phyloP scores from a whole-genome alignment of 2,888 invertebrate genomes.

The Apamea sordens region DNA sequence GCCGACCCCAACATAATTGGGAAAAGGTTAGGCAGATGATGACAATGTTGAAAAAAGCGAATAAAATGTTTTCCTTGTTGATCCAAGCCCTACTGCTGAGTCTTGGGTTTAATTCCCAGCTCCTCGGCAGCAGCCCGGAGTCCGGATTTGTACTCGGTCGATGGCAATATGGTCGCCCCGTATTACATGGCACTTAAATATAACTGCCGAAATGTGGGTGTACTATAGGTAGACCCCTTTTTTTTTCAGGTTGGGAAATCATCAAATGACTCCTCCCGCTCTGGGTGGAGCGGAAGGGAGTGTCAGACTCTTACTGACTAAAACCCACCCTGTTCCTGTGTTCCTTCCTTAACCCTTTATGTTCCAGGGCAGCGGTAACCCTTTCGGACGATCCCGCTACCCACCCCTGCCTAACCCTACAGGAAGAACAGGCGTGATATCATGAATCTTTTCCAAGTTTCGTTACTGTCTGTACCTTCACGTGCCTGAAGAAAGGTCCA shows the following conservation, averaged over 20 bases:
- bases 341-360: no score
- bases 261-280: no score
- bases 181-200: not conserved
- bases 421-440: no score
- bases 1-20: no score
- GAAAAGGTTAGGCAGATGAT: no score
- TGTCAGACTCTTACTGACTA: no score
- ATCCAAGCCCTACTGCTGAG: not conserved
- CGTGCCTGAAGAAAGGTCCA: constrained; percentile 1
- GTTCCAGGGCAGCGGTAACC: no score
- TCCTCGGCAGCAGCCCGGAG: not conserved
- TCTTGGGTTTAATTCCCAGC: not conserved
- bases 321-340: no score
- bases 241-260: no score
- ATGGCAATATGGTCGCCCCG: not conserved
- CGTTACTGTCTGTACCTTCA: not conserved
- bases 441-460: not conserved
- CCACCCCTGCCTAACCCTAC: no score
- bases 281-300: no score
- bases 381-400: no score
- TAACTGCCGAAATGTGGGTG: not conserved
- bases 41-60: not conserved
- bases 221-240: not conserved
- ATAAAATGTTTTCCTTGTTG: not conserved
- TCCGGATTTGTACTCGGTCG: not conserved